Percentiles rank a stretch among this genome's conserved stretches.
Evolutionary conservation across 2,888 invertebrate species (phyloP).

Genomic region (Pollenia griseotomentosa): DNA sequence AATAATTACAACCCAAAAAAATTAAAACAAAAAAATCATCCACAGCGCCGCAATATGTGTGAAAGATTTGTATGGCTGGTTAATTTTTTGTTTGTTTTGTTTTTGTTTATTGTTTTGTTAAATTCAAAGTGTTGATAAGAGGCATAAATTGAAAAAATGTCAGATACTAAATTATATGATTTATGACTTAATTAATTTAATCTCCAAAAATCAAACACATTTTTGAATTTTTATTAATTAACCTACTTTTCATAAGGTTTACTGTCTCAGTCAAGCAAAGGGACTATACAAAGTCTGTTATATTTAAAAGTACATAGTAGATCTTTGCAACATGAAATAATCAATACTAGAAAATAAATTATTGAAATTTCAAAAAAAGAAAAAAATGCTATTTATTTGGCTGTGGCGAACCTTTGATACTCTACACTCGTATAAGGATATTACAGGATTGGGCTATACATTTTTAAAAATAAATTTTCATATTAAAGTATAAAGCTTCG

Average conservation of each 20-base stretch:
- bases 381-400: neutral
- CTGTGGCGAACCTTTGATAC: no score
- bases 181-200: conserved; percentile 58
- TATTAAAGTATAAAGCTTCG: no score
- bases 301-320: conserved; percentile 49
- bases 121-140: conserved; percentile 36
- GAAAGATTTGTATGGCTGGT: conserved; percentile 6
- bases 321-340: neutral
- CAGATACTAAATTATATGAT: conserved; percentile 29
- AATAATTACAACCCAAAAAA: neutral
- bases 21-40: neutral
- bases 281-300: conserved; percentile 18
- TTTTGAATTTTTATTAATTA: conserved; percentile 26
- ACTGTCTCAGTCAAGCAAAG: neutral
- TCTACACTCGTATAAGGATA: no score
- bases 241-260: neutral
- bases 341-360: neutral
- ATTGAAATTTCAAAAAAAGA: neutral
- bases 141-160: neutral
- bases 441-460: no score
- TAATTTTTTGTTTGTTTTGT: neutral
- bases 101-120: neutral
- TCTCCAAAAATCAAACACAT: neutral
- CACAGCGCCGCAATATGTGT: conserved; percentile 1
- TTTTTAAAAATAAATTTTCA: no score